Percentiles rank a stretch among this genome's conserved stretches.
Conservation (phyloP, 2,888 invertebrate genomes). For the Apeira syringaria region DNA sequence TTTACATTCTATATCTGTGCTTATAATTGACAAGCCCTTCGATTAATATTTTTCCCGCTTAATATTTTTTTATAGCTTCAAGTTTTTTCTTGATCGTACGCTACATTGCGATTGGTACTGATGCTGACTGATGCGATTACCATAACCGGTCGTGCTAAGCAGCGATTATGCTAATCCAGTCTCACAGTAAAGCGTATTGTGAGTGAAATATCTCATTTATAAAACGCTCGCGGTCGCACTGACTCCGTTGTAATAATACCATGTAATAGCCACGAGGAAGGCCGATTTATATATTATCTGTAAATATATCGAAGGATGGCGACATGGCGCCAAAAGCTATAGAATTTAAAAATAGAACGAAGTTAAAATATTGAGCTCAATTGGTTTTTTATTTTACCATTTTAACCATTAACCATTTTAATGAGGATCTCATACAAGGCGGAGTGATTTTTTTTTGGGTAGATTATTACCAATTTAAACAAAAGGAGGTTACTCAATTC, state of each 20-base stretch:
- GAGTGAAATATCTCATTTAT: slow-evolving; percentile 60
- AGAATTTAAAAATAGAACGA: slow-evolving; percentile 1
- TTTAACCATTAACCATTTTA: too few species aligned
- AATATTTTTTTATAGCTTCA: slow-evolving; percentile 7
- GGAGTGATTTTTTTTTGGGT: too few species aligned
- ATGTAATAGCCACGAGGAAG: slow-evolving; percentile 17
- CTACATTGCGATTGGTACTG: slow-evolving; percentile 47
- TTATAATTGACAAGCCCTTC: too few species aligned
- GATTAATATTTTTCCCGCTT: slow-evolving; percentile 4
- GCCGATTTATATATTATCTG: slow-evolving; percentile 8
- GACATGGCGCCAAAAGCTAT: slow-evolving; percentile 20
- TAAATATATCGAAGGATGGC: slow-evolving; percentile 26
- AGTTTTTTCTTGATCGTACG: slow-evolving; percentile 43
- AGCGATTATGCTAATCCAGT: slow-evolving; percentile 61
- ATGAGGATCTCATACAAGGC: too few species aligned
- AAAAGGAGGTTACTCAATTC: too few species aligned
- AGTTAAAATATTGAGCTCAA: background rate
- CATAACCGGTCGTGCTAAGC: slow-evolving; percentile 61
- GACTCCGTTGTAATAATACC: slow-evolving; percentile 21
- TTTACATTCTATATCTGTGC: too few species aligned
- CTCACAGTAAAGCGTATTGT: slow-evolving; percentile 52
- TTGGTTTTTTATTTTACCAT: too few species aligned
- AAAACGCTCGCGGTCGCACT: slow-evolving; percentile 35
- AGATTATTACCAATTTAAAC: too few species aligned
- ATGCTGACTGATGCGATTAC: too few species aligned